Percentiles rank a stretch among this genome's conserved stretches.
phyloP scores from a whole-genome alignment of 2,113 vertebrate genomes.

The Phodopus roborovskii region DNA sequence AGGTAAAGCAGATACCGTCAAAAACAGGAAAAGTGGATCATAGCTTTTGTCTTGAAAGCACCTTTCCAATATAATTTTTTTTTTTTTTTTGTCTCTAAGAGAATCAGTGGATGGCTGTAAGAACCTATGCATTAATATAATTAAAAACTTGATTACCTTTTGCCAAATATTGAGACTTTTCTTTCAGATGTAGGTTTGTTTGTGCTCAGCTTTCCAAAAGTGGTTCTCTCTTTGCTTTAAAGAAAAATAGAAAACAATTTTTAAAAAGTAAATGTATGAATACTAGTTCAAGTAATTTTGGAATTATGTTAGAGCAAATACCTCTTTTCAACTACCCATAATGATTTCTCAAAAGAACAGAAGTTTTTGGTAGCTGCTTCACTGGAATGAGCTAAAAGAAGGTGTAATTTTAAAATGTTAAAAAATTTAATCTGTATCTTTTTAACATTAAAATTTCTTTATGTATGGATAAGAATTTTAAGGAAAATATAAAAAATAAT shows the following conservation, averaged over 20 bases:
- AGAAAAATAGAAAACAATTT: constrained; percentile 42
- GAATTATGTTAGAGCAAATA: constrained; percentile 29
- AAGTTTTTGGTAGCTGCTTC: constrained; percentile 31
- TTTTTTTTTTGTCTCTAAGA: background rate
- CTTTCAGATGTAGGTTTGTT: constrained; percentile 91
- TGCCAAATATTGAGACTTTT: constrained; percentile 93
- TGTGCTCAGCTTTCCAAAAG: constrained; percentile 92
- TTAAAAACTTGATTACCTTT: constrained; percentile 83
- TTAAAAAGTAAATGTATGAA: constrained; percentile 57
- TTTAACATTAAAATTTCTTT: background rate
- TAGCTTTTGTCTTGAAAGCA: constrained; percentile 50
- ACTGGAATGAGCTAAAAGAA: background rate
- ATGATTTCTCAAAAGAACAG: constrained; percentile 52
- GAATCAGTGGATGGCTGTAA: background rate
- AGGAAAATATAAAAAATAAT: constrained; percentile 15
- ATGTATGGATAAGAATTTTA: background rate
- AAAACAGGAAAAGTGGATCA: background rate
- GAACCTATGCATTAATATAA: constrained; percentile 49
- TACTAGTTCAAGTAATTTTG: constrained; percentile 39
- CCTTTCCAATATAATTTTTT: background rate
- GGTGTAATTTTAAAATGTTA: constrained; percentile 21
- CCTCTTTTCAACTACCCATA: background rate
- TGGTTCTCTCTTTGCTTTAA: constrained; percentile 89
- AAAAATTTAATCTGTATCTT: constrained; percentile 19
- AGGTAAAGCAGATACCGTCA: constrained; percentile 15